phyloP scores from a whole-genome alignment of 1,140 invertebrate genomes.

The Drosophila baimaii region DNA sequence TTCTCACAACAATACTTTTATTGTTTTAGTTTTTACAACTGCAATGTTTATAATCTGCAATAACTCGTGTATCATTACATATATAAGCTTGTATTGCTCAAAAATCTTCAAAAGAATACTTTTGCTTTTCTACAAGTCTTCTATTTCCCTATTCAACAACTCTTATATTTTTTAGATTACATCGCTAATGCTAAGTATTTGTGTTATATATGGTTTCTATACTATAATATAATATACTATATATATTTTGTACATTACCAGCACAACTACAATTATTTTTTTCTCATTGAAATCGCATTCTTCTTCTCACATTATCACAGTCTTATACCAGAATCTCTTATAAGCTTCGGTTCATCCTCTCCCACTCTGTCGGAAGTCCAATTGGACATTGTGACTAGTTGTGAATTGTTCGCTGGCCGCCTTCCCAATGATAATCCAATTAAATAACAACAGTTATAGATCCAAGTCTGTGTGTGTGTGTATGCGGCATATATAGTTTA shows the following conservation, averaged over 20 bases:
- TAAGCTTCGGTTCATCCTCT: background rate
- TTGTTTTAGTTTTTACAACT: background rate
- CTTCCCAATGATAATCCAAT: conserved; percentile 42
- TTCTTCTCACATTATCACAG: background rate
- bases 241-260: too few relatives aligned
- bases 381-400: conserved; percentile 35
- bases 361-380: conserved; percentile 16
- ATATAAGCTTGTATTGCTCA: too few relatives aligned
- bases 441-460: conserved; percentile 43
- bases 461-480: background rate
- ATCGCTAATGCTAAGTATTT: background rate
- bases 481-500: conserved; percentile 4
- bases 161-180: background rate
- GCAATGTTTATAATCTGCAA: background rate
- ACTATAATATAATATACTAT: background rate
- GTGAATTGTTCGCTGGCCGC: conserved; percentile 25
- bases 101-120: too few relatives aligned
- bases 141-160: background rate
- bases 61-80: background rate
- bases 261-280: background rate
- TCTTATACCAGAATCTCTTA: background rate
- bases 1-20: background rate
- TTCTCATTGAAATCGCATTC: background rate
- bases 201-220: background rate
- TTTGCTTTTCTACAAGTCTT: background rate